Conservation (phyloP, 2,888 invertebrate species). For the Pyrrhosoma nymphula region DNA sequence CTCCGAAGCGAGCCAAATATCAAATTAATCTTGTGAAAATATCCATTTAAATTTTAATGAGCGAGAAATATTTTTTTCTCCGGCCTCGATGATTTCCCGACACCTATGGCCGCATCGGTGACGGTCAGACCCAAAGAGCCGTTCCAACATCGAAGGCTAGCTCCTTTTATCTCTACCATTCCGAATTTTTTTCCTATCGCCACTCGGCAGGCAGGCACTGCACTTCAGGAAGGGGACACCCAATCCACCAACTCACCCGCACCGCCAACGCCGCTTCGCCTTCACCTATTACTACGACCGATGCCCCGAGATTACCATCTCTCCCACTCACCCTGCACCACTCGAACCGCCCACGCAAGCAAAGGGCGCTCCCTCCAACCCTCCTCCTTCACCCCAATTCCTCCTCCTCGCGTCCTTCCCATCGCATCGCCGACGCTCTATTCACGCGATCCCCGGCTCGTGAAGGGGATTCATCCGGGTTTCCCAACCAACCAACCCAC, state of each 20-base stretch:
- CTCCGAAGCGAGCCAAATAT: no score
- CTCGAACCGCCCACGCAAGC: background rate
- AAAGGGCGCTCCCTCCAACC: background rate
- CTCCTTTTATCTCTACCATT: no score
- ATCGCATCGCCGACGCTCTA: background rate
- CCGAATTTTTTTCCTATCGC: background rate
- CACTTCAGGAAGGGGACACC: background rate
- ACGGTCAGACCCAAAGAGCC: no score
- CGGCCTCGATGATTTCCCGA: background rate
- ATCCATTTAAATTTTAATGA: background rate
- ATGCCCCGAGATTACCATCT: background rate
- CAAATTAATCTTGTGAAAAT: no score
- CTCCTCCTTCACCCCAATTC: background rate
- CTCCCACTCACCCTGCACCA: background rate
- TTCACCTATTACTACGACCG: background rate
- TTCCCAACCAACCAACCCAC: no score
- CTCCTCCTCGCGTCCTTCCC: background rate
- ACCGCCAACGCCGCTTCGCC: background rate
- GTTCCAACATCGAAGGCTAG: no score
- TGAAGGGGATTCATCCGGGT: conserved; percentile 51
- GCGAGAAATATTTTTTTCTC: background rate
- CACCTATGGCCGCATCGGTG: background rate
- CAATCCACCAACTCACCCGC: background rate
- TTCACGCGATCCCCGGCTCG: conserved; percentile 16
- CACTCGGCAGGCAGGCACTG: no score